Evolutionary conservation across 1,140 invertebrate species (phyloP).

Genomic region (Diorhabda sublineata): DNA sequence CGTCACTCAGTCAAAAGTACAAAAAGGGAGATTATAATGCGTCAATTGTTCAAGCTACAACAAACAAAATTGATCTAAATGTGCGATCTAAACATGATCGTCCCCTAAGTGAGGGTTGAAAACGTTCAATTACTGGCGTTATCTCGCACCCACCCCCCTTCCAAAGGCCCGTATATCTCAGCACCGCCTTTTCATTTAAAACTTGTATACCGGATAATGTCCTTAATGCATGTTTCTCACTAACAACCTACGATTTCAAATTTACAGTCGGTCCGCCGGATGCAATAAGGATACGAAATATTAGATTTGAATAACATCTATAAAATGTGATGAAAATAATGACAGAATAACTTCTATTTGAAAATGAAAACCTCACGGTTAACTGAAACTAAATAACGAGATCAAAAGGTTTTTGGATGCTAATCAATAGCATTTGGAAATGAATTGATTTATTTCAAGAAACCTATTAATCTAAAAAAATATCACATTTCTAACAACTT

Average conservation of each 20-base stretch:
- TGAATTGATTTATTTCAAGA: no score
- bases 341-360: no score
- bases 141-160: constrained; percentile 41
- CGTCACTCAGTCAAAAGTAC: constrained; percentile 38
- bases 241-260: constrained; percentile 25
- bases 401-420: no score
- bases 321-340: no score
- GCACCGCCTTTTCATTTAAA: constrained; percentile 40
- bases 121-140: constrained; percentile 44
- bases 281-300: constrained; percentile 12
- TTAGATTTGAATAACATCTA: no score
- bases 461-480: no score
- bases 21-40: constrained; percentile 42
- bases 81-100: constrained; percentile 45
- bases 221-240: constrained; percentile 23
- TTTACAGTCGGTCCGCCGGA: constrained; percentile 22
- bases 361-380: no score
- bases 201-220: constrained; percentile 27
- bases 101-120: constrained; percentile 34
- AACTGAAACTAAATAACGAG: no score
- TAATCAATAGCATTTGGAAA: no score
- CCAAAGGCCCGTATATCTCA: constrained; percentile 38
- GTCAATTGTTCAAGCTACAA: constrained; percentile 45
- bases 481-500: no score
- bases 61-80: constrained; percentile 47